Evolutionary conservation across 1,140 invertebrate species (phyloP), one percentile per base, ranked within the genome.

Genomic region (Sycophila sp.): DNA sequence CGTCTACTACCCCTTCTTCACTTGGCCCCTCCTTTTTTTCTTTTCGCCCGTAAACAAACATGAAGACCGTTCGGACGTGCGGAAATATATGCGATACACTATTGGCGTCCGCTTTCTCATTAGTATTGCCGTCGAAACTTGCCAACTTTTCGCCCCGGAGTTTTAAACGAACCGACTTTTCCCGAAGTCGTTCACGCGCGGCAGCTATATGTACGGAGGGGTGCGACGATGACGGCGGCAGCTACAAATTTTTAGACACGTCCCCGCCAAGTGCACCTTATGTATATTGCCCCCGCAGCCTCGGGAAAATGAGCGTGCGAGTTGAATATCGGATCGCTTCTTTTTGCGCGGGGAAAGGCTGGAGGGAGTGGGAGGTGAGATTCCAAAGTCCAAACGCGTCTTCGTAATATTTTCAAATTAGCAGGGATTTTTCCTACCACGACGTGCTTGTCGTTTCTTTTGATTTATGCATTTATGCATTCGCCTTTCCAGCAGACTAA

Each of bases 111-210:
- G 17, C 1, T 5, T 40, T n/a, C 58, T 69, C 67, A 69, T 69
- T 69, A 69, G 67, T 69, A 69, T 69, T 69, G 56, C 58, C 36
- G 47, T 62, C 58, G 67, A 55, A 69, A 45, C 67, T 62, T 53
- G 36, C 19, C 47, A 63, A 63, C 47, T 55, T 62, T 63, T 38
- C 26, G 67, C 36, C 26, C 26, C 34, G 26, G 67, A 62, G 67
- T 62, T 63, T 63, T 63, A 55, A 53, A 62, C 59, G 58, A 40
- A 34, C 56, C 30, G 34, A 19, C 55, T 53, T 24, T 17, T 24
- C 15, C 22, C 24, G 36, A 59, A 68, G 17, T 49, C 19, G 7
- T 22, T 30, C 28, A 2, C 0, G n/a, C 51, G 10, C 36, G 8
- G 4, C 1, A 10, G 47, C 26, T n/a, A n/a, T n/a, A n/a, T n/a